A percentile compares a stretch with the other conserved stretches of the same genome.
phyloP scores from a whole-genome alignment of 2,113 vertebrate species.

The Argyrosomus japonicus region DNA sequence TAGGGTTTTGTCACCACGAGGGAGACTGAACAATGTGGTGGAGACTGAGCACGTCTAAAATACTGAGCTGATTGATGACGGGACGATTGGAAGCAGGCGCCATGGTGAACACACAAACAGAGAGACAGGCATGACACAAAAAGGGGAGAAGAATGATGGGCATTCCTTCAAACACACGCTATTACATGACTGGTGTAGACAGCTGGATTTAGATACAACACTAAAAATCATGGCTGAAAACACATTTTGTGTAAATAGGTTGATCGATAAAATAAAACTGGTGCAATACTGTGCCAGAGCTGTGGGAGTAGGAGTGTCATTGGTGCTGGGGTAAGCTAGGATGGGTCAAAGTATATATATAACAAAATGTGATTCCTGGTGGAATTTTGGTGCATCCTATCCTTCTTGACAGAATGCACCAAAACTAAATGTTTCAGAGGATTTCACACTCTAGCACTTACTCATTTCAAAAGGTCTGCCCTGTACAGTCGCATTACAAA shows the following conservation, averaged over 20 bases:
- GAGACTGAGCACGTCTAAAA: no score
- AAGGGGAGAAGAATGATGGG: no score
- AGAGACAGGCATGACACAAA: no score
- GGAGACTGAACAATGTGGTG: no score
- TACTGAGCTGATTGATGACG: no score
- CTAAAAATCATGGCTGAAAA: background rate
- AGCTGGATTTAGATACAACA: background rate
- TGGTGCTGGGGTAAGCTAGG: background rate
- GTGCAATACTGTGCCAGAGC: background rate
- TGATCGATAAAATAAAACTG: background rate
- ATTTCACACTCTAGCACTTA: background rate
- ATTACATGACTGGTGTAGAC: no score
- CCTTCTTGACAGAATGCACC: background rate
- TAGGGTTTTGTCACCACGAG: no score
- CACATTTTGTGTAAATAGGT: no score
- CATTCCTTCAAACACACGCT: no score
- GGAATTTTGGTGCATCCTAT: background rate
- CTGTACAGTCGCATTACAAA: background rate
- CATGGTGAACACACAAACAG: no score
- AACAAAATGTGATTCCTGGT: background rate
- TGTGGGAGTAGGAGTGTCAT: background rate
- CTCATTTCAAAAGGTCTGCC: background rate
- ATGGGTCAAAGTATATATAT: background rate
- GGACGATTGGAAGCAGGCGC: no score
- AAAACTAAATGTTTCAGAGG: background rate